Percentiles rank a stretch among this genome's conserved stretches.
phyloP scores from a whole-genome alignment of 1,140 invertebrate species.

The Homalodisca vitripennis region DNA sequence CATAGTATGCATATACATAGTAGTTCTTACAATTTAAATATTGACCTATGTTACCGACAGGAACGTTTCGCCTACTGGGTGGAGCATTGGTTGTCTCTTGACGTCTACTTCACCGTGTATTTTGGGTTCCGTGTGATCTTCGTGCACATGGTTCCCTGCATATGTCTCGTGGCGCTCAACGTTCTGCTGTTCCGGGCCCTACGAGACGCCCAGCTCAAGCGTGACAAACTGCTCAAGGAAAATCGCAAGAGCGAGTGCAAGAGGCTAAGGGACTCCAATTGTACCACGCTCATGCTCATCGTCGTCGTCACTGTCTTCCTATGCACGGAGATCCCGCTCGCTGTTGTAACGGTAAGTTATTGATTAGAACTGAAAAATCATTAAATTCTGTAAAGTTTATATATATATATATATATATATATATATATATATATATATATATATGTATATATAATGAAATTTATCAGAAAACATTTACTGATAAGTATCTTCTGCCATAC shows the following conservation, averaged over 20 bases:
- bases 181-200: constrained; percentile 83
- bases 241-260: constrained; percentile 82
- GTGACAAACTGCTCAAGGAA: constrained; percentile 79
- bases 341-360: constrained; percentile 68
- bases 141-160: constrained; percentile 87
- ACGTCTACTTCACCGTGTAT: constrained; percentile 78
- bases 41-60: too few relatives aligned
- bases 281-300: constrained; percentile 93
- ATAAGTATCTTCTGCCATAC: background rate
- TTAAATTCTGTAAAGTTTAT: background rate
- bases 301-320: constrained; percentile 91
- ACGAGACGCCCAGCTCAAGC: constrained; percentile 73
- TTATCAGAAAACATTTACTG: background rate
- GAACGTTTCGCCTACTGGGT: constrained; percentile 65
- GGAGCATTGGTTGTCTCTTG: constrained; percentile 56
- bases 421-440: constrained; percentile 22
- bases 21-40: too few relatives aligned
- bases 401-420: constrained; percentile 24
- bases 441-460: too few relatives aligned
- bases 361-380: background rate
- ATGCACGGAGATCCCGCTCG: constrained; percentile 86
- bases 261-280: constrained; percentile 82
- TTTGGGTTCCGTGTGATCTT: constrained; percentile 86
- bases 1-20: too few relatives aligned
- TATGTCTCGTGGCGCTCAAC: constrained; percentile 86